Conservation (phyloP, 2,797 vertebrate species). For the Limosa lapponica region DNA sequence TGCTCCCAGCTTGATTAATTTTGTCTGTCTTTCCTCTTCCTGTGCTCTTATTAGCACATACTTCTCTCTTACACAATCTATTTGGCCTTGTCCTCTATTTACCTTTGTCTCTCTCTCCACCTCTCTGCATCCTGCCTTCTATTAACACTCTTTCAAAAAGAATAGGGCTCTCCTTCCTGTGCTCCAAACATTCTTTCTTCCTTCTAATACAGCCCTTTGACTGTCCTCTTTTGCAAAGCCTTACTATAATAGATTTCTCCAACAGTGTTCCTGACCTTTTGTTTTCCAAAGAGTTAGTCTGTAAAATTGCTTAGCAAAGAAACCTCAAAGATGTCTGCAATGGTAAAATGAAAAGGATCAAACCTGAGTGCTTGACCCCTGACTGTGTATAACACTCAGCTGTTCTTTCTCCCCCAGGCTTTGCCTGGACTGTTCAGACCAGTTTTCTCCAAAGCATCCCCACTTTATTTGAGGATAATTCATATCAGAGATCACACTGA, state of each 20-base stretch:
- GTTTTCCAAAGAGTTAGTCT: neutral
- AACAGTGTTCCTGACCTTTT: neutral
- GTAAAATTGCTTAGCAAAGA: neutral
- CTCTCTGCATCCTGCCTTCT: neutral
- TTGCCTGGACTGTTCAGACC: neutral
- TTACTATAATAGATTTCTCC: neutral
- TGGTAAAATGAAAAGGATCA: neutral
- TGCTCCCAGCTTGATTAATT: constrained; percentile 26
- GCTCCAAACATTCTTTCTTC: neutral
- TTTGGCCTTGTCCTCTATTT: constrained; percentile 1
- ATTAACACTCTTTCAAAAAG: neutral
- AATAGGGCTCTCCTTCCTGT: neutral
- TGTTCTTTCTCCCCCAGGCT: neutral
- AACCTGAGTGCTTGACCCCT: neutral
- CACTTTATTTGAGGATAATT: neutral
- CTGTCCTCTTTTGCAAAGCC: neutral
- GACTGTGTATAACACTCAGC: neutral
- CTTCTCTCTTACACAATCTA: neutral
- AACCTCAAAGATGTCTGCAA: neutral
- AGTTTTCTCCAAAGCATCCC: neutral
- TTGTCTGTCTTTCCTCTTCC: neutral
- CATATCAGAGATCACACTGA: neutral
- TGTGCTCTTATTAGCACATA: neutral
- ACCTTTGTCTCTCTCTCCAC: neutral
- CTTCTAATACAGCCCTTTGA: neutral